These are phyloP conservation scores for Siniperca scherzeri DNA, from an alignment of 2,797 vertebrate species.

Conservation along the genomic window DNA sequence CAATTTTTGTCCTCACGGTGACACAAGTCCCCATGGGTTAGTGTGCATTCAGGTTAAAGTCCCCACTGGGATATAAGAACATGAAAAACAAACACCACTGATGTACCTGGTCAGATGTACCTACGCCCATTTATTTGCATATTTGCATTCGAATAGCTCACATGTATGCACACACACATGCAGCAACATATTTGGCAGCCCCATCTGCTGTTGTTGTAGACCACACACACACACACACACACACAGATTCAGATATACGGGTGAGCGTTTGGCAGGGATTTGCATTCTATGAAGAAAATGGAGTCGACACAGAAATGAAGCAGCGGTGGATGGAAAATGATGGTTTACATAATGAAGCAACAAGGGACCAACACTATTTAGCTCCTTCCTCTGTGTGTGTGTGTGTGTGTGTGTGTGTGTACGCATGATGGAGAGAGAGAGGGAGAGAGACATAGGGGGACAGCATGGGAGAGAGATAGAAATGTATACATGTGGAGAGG, in stretches of 20 bases:
- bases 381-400: constrained; percentile 39
- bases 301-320: constrained; percentile 66
- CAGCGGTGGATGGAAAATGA: constrained; percentile 65
- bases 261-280: constrained; percentile 68
- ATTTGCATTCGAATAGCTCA: constrained; percentile 67
- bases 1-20: too few species aligned
- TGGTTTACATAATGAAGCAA: constrained; percentile 74
- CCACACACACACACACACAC: constrained; percentile 46
- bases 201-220: constrained; percentile 73
- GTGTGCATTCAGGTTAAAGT: too few species aligned
- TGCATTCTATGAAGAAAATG: constrained; percentile 72
- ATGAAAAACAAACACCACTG: not conserved
- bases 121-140: constrained; percentile 55
- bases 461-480: not conserved
- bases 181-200: constrained; percentile 61
- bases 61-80: too few species aligned
- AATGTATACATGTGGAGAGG: constrained; percentile 45
- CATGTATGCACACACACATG: constrained; percentile 34
- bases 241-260: constrained; percentile 41
- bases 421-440: not conserved
- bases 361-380: constrained; percentile 62
- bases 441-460: not conserved
- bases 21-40: too few species aligned
- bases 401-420: constrained; percentile 26
- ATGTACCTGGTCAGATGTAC: constrained; percentile 47